Conservation (phyloP, 2,113 vertebrate species). For the Arizona elegans region DNA sequence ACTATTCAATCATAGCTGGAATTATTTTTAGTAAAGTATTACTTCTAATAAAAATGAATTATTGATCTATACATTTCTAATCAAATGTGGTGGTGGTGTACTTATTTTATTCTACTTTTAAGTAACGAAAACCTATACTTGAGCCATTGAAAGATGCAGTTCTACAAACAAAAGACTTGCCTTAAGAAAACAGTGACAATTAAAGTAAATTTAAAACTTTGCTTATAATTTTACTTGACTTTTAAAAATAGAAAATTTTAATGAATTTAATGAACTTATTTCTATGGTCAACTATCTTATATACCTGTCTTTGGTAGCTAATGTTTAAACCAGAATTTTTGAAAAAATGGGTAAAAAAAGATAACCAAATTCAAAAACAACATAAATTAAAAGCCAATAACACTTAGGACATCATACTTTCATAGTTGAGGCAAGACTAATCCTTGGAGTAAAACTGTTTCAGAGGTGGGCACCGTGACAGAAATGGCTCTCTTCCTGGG, state of each 20-base stretch:
- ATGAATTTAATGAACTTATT: not conserved
- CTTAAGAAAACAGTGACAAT: not conserved
- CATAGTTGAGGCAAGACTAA: not conserved
- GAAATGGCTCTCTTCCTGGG: not conserved
- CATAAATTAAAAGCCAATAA: not conserved
- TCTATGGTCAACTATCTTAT: not conserved
- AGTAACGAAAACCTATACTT: not conserved
- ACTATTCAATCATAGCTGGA: not conserved
- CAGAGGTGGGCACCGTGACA: not conserved
- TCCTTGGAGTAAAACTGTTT: not conserved
- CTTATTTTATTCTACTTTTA: constrained; percentile 12
- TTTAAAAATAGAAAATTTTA: not conserved
- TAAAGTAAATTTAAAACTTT: not conserved
- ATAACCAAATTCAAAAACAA: not conserved
- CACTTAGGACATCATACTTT: not conserved
- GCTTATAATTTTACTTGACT: not conserved
- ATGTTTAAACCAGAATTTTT: not conserved
- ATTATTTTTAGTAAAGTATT: constrained; percentile 13
- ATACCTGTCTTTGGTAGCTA: not conserved
- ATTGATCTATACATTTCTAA: constrained; percentile 10
- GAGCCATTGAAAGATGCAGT: constrained; percentile 13
- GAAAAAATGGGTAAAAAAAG: not conserved
- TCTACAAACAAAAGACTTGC: not conserved
- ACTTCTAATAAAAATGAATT: not conserved
- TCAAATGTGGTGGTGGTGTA: not conserved